Base-by-base conservation (phyloP, 1,140 invertebrate genomes). In the Dreissena rostriformis region DNA sequence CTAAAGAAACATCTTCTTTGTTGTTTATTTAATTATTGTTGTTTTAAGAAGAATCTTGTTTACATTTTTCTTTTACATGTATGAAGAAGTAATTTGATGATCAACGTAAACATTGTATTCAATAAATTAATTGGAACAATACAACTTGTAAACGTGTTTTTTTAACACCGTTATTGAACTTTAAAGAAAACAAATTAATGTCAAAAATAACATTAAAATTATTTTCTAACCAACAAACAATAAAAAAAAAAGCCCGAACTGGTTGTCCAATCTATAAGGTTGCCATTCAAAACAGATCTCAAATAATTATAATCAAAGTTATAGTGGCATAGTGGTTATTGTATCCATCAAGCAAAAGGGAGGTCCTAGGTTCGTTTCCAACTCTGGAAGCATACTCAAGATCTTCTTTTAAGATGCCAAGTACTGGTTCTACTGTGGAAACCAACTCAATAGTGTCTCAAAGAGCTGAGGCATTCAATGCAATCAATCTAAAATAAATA, bases 401-500 rank as follows among this genome's bases (percentile, higher is more conserved):
- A n/a, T n/a, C n/a, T n/a, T n/a, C n/a, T n/a, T n/a, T n/a, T 63
- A n/a, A 63, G 19, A 19, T 63, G 57, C 19, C 24, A 63, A 63
- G 19, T 24, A 11, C 2, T 63, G 24, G 2, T 24, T 63, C 4
- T 39, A 5, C 2, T 39, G 39, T 39, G 39, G 39, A 39, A 39
- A 63, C 57, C 24, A 24, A 63, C 57, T 2, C 19, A 24, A 24
- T 19, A 63, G 24, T 63, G 57, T n/a, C 19, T 24, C 24, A n/a
- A 24, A 63, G 55, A 63, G 57, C 24, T 19, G 24, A 5, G 6
- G 24, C 2, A 2, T 63, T 19, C 12, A 6, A n/a, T 24, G 19
- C 57, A 63, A 63, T 63, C 57, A 63, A 63, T 19, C 24, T 63
- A 63, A 63, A 63, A 63, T n/a, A n/a, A 63, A 63, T 63, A 39